Percentiles rank a stretch among this genome's conserved stretches.
Evolutionary conservation across 1,140 invertebrate species (phyloP).

Genomic region (Rhopalosiphum padi): DNA sequence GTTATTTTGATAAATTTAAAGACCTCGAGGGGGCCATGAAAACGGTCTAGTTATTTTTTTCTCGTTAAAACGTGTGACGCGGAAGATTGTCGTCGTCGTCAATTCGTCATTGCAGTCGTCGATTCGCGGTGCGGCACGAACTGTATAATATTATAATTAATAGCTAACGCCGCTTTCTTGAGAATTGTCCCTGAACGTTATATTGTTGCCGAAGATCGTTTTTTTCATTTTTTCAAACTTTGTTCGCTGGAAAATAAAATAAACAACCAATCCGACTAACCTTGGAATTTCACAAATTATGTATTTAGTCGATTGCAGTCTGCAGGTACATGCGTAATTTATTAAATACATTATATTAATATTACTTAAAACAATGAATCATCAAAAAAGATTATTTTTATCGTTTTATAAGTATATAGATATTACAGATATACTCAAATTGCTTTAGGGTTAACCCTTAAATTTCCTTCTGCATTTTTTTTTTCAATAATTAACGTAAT

Average conservation of each 20-base stretch:
- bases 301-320: not conserved
- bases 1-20: not conserved
- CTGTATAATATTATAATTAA: not conserved
- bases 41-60: not conserved
- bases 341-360: not conserved
- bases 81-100: not conserved
- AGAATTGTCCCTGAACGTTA: constrained; percentile 22
- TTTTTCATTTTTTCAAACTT: not conserved
- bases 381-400: not conserved
- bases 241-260: not conserved
- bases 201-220: not conserved
- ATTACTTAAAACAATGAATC: too few relatives aligned
- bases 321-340: not conserved
- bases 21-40: not conserved
- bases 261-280: not conserved
- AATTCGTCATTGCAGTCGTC: constrained; percentile 18
- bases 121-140: not conserved
- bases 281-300: not conserved
- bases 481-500: not conserved
- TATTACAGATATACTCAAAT: too few relatives aligned
- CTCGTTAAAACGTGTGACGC: not conserved
- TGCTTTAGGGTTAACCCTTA: too few relatives aligned
- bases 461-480: not conserved
- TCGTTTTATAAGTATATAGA: not conserved
- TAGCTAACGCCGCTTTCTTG: not conserved